Evolutionary conservation across 2,888 invertebrate species (phyloP).

Genomic region (Drosophila subsilvestris): DNA sequence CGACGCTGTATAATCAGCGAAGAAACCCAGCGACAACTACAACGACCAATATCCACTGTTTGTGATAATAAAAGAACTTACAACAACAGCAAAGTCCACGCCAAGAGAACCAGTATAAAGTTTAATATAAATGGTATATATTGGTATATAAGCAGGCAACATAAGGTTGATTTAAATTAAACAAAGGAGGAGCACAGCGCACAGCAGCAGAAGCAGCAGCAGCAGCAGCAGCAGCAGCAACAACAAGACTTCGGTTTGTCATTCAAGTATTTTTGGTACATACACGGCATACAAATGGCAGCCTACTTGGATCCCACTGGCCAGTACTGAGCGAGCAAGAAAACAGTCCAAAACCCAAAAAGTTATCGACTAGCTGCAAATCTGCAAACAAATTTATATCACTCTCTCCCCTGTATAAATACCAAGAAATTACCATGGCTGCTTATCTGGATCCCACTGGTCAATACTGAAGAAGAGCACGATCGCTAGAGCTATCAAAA

Average conservation of each 20-base stretch:
- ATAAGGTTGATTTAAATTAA: slow-evolving; percentile 61
- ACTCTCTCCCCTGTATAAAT: background rate
- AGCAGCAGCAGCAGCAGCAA: slow-evolving; percentile 14
- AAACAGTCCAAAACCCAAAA: slow-evolving; percentile 3
- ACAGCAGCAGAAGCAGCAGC: slow-evolving; percentile 22
- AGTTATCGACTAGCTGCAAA: background rate
- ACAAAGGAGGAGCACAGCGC: slow-evolving; percentile 56
- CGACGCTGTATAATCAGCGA: slow-evolving; percentile 68
- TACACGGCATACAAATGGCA: slow-evolving; percentile 76
- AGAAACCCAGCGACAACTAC: slow-evolving; percentile 39
- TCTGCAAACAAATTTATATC: background rate
- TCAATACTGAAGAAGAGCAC: slow-evolving; percentile 73
- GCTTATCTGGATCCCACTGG: slow-evolving; percentile 83
- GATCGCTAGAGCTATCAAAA: background rate
- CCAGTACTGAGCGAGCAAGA: slow-evolving; percentile 73
- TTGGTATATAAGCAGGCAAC: slow-evolving; percentile 24
- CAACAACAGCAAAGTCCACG: slow-evolving; percentile 59
- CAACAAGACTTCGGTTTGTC: slow-evolving; percentile 50
- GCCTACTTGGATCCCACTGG: slow-evolving; percentile 83
- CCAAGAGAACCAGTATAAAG: slow-evolving; percentile 63
- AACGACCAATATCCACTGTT: slow-evolving; percentile 27
- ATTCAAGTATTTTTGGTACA: slow-evolving; percentile 66
- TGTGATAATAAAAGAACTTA: slow-evolving; percentile 79
- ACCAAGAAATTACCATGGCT: slow-evolving; percentile 70
- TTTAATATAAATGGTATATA: slow-evolving; percentile 51